A percentile compares a stretch with the other conserved stretches of the same genome.
Evolutionary conservation across 1,140 invertebrate species (phyloP).

Genomic region (Callitettix versicolor): DNA sequence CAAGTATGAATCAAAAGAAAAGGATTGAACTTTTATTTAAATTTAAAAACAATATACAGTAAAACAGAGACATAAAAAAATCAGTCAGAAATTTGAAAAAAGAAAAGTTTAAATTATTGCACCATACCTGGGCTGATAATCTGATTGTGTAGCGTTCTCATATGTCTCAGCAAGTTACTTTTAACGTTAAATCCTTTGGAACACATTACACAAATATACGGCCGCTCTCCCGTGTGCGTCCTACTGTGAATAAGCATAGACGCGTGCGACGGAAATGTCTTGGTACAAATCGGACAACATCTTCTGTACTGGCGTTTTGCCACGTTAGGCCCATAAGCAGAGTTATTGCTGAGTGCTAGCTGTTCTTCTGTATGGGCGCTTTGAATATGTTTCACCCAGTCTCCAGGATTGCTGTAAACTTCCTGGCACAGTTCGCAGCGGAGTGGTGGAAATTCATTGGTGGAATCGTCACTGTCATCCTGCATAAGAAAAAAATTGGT

Average conservation of each 20-base stretch:
- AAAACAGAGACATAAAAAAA: no score
- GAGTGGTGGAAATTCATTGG: slow-evolving; percentile 51
- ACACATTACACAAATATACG: slow-evolving; percentile 60
- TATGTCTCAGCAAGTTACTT: slow-evolving; percentile 58
- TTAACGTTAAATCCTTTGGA: slow-evolving; percentile 69
- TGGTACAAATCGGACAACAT: slow-evolving; percentile 56
- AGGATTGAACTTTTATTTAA: no score
- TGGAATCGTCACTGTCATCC: slow-evolving; percentile 48
- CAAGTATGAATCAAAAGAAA: no score
- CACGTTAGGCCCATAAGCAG: not conserved
- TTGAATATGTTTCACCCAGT: slow-evolving; percentile 76
- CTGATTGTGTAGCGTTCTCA: slow-evolving; percentile 42
- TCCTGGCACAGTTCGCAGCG: slow-evolving; percentile 71
- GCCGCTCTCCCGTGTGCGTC: slow-evolving; percentile 40
- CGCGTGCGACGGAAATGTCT: slow-evolving; percentile 63
- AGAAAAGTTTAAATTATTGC: no score
- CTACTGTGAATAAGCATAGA: slow-evolving; percentile 51
- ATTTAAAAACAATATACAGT: no score
- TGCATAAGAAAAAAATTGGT: slow-evolving; percentile 25
- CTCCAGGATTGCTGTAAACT: slow-evolving; percentile 66
- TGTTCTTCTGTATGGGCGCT: slow-evolving; percentile 72
- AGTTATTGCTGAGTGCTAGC: slow-evolving; percentile 61
- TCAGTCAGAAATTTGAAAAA: no score
- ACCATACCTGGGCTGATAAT: slow-evolving; percentile 14
- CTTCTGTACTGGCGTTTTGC: not conserved